Percentiles rank a stretch among this genome's conserved stretches.
Conservation (phyloP, 92 coral and sea anemone species). For the Palythoa grandiflora region DNA sequence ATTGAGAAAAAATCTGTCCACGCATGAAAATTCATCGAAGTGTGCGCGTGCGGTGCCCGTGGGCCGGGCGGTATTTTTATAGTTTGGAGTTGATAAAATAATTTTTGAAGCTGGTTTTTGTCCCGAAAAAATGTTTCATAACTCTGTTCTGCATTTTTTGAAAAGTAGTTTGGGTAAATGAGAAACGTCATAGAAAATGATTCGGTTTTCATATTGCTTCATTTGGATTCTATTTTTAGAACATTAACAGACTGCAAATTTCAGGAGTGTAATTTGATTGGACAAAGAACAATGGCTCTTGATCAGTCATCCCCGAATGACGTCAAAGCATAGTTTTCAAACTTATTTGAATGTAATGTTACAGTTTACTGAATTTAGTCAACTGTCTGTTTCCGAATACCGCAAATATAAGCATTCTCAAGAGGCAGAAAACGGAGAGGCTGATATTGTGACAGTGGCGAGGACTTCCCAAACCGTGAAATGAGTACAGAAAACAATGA, state of each 20-base stretch:
- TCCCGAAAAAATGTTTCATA: background rate
- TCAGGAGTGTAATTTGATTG: slow-evolving; percentile 9
- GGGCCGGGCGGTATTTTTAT: background rate
- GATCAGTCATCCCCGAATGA: slow-evolving; percentile 39
- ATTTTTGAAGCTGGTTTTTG: background rate
- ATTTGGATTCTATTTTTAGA: slow-evolving; percentile 35
- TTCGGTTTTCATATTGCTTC: background rate
- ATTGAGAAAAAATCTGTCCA: background rate
- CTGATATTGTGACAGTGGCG: background rate
- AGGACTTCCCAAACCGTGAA: slow-evolving; percentile 27
- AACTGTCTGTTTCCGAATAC: slow-evolving; percentile 25
- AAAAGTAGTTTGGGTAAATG: background rate
- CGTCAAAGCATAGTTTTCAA: slow-evolving; percentile 36
- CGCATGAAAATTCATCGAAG: background rate
- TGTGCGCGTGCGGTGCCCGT: background rate
- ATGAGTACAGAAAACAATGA: slow-evolving; percentile 7
- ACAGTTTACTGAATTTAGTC: background rate
- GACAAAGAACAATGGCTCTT: slow-evolving; percentile 13
- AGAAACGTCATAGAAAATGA: background rate
- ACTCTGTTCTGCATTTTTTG: background rate
- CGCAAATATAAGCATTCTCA: slow-evolving; percentile 21
- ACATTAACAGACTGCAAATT: background rate
- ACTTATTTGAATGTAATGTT: slow-evolving; percentile 23
- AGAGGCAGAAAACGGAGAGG: slow-evolving; percentile 11
- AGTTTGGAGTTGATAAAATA: background rate